Percentiles rank a stretch among this genome's conserved stretches.
Evolutionary conservation across 2,888 invertebrate genomes (phyloP).

Genomic region (Trileptium ribeirensis): DNA sequence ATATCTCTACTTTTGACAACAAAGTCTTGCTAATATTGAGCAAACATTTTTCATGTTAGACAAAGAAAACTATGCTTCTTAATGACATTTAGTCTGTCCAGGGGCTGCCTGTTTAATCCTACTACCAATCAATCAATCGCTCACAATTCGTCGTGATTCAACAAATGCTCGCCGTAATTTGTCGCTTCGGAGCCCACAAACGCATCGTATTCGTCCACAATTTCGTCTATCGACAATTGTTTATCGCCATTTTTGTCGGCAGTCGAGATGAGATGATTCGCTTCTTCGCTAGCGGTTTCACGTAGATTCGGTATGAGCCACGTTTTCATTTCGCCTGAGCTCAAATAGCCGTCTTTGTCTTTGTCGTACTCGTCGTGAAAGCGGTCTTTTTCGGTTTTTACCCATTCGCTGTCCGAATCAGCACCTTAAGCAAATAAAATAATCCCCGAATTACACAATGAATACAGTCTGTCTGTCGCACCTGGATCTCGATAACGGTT

Average conservation of each 20-base stretch:
- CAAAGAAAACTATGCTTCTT: no score
- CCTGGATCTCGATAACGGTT: no score
- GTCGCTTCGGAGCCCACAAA: conserved; percentile 90
- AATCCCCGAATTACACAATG: no score
- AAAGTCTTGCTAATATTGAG: no score
- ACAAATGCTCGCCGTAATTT: conserved; percentile 75
- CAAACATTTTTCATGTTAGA: no score
- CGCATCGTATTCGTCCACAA: conserved; percentile 72
- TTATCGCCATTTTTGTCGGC: conserved; percentile 60
- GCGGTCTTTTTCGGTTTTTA: conserved; percentile 54
- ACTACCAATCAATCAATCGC: no score
- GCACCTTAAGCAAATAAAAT: no score
- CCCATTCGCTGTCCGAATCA: conserved; percentile 32
- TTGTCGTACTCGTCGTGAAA: conserved; percentile 78
- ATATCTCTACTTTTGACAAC: no score
- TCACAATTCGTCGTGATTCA: conserved; percentile 55
- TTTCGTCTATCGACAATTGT: conserved; percentile 69
- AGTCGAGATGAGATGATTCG: conserved; percentile 68
- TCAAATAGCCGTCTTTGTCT: conserved; percentile 72
- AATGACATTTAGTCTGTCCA: no score
- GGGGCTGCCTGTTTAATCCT: no score
- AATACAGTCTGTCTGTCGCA: no score
- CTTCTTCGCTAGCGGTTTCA: conserved; percentile 81
- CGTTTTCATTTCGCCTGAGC: conserved; percentile 68
- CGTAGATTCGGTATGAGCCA: conserved; percentile 82